Evolutionary conservation across 2,888 invertebrate species (phyloP).

Genomic region (Leucoma salicis): DNA sequence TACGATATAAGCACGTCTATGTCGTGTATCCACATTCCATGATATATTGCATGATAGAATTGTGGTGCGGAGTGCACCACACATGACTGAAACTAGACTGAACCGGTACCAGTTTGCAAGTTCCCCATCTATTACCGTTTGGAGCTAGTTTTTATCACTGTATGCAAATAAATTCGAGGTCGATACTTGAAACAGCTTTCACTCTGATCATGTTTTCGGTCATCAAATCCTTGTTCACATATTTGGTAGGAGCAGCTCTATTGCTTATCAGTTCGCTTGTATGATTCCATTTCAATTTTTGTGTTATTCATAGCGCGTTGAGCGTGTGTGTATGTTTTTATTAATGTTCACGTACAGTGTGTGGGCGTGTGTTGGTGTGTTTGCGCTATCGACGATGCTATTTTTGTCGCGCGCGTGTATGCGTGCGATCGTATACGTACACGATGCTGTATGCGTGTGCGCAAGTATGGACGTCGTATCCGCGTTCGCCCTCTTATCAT

Average conservation of each 20-base stretch:
- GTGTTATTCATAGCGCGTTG: conserved; percentile 68
- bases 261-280: conserved; percentile 50
- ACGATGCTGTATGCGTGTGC: conserved; percentile 15
- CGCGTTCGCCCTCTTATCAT: conserved; percentile 73
- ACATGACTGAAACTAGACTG: conserved; percentile 67
- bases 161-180: conserved; percentile 47
- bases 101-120: conserved; percentile 62
- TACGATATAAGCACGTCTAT: conserved; percentile 45
- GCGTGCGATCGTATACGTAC: conserved; percentile 36
- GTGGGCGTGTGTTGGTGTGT: conserved; percentile 80
- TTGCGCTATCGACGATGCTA: conserved; percentile 77
- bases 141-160: conserved; percentile 48
- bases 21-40: conserved; percentile 56
- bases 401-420: conserved; percentile 61
- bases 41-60: conserved; percentile 42
- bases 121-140: conserved; percentile 28
- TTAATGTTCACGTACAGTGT: conserved; percentile 74
- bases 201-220: conserved; percentile 35
- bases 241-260: conserved; percentile 2
- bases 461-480: conserved; percentile 61
- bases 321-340: conserved; percentile 73
- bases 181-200: conserved; percentile 54
- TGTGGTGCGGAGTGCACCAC: conserved; percentile 47
- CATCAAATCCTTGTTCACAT: not conserved
- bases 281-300: conserved; percentile 70